Evolutionary conservation across 2,113 vertebrate genomes (phyloP).

Genomic region (Neotoma lepida): DNA sequence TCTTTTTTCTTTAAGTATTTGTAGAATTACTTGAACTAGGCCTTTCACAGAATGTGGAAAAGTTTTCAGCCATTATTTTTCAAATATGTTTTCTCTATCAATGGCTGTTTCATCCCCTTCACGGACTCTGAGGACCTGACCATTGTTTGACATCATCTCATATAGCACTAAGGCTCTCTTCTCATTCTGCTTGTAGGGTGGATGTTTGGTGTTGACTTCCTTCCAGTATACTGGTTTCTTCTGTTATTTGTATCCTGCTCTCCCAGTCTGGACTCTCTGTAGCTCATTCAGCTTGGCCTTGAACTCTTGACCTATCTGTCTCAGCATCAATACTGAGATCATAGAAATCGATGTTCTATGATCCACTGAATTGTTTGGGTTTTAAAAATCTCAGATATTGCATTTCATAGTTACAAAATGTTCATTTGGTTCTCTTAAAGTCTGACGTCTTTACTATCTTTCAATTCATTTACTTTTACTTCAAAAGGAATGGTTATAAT

Average conservation of each 20-base stretch:
- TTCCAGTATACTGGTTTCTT: not conserved
- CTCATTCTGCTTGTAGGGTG: not conserved
- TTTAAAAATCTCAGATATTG: not conserved
- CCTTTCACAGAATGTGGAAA: not conserved
- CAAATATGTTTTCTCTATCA: not conserved
- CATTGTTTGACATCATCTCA: not conserved
- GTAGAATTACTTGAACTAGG: slow-evolving; percentile 7
- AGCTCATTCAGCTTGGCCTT: not conserved
- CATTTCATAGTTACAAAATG: slow-evolving; percentile 30
- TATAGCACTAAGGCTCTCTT: not conserved
- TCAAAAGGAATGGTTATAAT: slow-evolving; percentile 3
- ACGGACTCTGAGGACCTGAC: not conserved
- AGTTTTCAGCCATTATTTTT: slow-evolving; percentile 12
- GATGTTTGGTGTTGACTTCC: not conserved
- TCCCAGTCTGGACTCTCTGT: not conserved
- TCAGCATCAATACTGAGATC: not conserved
- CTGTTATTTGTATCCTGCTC: not conserved
- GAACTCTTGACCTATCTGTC: not conserved
- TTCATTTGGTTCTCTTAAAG: not conserved
- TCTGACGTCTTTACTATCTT: not conserved
- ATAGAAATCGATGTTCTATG: not conserved
- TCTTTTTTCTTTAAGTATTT: not conserved
- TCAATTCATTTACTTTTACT: slow-evolving; percentile 10
- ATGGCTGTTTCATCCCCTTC: not conserved
- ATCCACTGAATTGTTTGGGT: not conserved